Evolutionary conservation across 1,140 invertebrate genomes (phyloP).

Genomic region (Bilobella aurantiaca): DNA sequence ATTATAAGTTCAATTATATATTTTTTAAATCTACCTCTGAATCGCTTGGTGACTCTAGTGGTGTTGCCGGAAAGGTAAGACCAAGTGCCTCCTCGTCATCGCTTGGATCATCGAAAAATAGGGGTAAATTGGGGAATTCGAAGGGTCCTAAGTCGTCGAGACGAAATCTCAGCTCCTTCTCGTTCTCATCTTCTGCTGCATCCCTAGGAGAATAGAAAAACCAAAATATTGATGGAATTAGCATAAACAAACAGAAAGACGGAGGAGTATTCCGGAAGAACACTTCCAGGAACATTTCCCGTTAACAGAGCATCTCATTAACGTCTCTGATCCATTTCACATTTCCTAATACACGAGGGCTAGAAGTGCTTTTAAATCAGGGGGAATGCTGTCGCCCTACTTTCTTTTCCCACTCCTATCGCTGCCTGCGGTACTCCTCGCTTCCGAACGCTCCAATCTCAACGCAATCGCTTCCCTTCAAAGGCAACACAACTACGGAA

Average conservation of each 20-base stretch:
- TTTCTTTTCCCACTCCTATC: too few relatives aligned
- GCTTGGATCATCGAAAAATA: conserved; percentile 32
- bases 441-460: conserved; percentile 13
- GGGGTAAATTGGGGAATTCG: conserved; percentile 22
- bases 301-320: too few relatives aligned
- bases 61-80: conserved; percentile 31
- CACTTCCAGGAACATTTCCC: too few relatives aligned
- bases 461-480: background rate
- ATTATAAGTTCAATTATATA: too few relatives aligned
- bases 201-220: conserved; percentile 10
- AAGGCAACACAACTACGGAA: background rate
- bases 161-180: background rate
- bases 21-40: conserved; percentile 23
- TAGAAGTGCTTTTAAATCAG: too few relatives aligned
- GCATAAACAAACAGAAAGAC: too few relatives aligned
- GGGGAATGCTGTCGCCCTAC: too few relatives aligned
- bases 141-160: conserved; percentile 19
- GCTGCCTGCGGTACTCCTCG: too few relatives aligned
- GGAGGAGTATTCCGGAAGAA: too few relatives aligned
- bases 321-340: too few relatives aligned
- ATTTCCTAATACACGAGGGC: too few relatives aligned
- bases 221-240: background rate
- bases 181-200: background rate
- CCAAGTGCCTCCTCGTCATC: conserved; percentile 36
- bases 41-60: conserved; percentile 29